phyloP scores from a whole-genome alignment of 2,888 invertebrate genomes.

The Orchesella flavescens region DNA sequence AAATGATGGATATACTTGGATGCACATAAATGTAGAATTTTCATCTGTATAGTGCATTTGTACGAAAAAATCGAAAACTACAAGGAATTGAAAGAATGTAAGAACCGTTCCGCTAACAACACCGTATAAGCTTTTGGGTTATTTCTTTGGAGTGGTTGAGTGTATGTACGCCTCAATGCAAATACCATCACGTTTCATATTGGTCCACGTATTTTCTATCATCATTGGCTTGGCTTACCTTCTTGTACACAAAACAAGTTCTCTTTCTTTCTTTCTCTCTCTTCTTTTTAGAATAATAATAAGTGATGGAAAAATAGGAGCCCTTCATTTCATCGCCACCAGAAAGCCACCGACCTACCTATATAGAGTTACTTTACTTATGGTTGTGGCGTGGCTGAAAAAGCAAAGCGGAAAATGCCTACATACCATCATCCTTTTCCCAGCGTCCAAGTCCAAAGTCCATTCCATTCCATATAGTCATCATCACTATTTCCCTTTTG shows the following conservation, averaged over 20 bases:
- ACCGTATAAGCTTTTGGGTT: not conserved
- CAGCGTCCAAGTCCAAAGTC: too few species aligned
- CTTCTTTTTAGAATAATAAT: conserved; percentile 14
- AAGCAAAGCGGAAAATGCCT: conserved; percentile 26
- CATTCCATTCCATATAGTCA: too few species aligned
- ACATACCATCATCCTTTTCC: not conserved
- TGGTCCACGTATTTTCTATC: not conserved
- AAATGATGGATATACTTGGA: too few species aligned
- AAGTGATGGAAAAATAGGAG: conserved; percentile 11
- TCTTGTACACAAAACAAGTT: not conserved
- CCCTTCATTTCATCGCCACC: conserved; percentile 25
- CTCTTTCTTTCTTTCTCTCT: not conserved
- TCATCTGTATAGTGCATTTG: too few species aligned
- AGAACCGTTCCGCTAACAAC: not conserved
- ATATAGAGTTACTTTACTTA: not conserved
- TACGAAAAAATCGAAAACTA: too few species aligned
- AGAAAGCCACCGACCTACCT: conserved; percentile 20
- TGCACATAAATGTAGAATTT: too few species aligned
- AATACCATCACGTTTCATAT: not conserved
- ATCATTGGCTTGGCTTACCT: too few species aligned
- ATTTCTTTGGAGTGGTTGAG: not conserved
- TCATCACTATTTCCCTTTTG: not conserved
- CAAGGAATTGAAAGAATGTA: not conserved
- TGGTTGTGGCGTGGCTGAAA: conserved; percentile 16
- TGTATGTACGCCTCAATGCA: not conserved